Conservation (phyloP, 1,140 invertebrate genomes). For the Musca domestica region DNA sequence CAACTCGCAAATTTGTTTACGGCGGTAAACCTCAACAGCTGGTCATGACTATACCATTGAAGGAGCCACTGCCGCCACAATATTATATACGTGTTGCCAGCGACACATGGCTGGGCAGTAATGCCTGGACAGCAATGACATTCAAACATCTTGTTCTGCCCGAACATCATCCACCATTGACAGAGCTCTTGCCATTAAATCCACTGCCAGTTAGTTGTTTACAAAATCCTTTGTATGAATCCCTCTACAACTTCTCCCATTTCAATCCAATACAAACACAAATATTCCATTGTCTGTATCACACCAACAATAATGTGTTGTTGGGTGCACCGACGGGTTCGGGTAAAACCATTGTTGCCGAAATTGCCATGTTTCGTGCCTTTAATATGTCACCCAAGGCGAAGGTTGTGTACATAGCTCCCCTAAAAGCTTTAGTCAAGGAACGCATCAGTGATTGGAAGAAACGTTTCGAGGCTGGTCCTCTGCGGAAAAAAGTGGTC, state of each 20-base stretch:
- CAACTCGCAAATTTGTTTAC: slow-evolving; percentile 83
- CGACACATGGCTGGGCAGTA: slow-evolving; percentile 88
- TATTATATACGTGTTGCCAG: slow-evolving; percentile 87
- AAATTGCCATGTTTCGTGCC: slow-evolving; percentile 94
- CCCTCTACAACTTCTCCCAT: slow-evolving; percentile 87
- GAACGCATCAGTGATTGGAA: slow-evolving; percentile 98
- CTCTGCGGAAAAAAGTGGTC: slow-evolving; percentile 82
- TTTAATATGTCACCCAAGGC: slow-evolving; percentile 79
- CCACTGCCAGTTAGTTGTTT: slow-evolving; percentile 85
- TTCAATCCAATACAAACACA: slow-evolving; percentile 99
- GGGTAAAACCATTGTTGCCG: slow-evolving; percentile 97
- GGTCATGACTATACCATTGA: slow-evolving; percentile 93
- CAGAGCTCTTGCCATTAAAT: slow-evolving; percentile 87
- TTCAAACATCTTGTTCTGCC: slow-evolving; percentile 91
- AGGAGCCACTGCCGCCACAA: slow-evolving; percentile 86
- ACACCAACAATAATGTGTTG: slow-evolving; percentile 92
- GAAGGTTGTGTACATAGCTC: slow-evolving; percentile 98
- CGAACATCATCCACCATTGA: slow-evolving; percentile 89
- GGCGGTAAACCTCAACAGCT: slow-evolving; percentile 73
- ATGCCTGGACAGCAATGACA: slow-evolving; percentile 70
- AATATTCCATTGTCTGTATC: slow-evolving; percentile 94
- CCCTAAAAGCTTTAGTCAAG: slow-evolving; percentile 94
- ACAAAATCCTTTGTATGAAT: slow-evolving; percentile 73
- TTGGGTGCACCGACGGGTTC: slow-evolving; percentile 98
- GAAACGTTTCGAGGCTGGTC: slow-evolving; percentile 71